Conservation (phyloP, 1,140 invertebrate genomes). For the Lysiphlebus fabarum region DNA sequence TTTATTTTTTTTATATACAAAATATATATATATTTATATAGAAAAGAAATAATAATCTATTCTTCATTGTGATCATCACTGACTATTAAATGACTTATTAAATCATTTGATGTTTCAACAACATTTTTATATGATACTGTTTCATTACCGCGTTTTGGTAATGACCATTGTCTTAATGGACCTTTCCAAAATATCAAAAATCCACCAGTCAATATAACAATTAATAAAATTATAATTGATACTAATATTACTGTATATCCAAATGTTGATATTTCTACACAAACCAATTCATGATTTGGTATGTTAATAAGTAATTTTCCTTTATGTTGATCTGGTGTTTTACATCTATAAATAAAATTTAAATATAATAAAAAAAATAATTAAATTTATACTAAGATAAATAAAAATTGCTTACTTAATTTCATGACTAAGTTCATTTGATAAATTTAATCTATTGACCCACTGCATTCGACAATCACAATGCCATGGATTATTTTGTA, state of each 20-base stretch:
- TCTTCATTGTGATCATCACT: slow-evolving; percentile 41
- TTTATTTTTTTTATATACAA: slow-evolving; percentile 8
- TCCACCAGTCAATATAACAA: slow-evolving; percentile 28
- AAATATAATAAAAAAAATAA: background rate
- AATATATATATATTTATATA: too few species aligned
- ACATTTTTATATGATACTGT: slow-evolving; percentile 51
- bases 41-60: slow-evolving; percentile 31
- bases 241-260: slow-evolving; percentile 40
- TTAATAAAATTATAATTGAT: slow-evolving; percentile 34
- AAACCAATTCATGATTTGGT: slow-evolving; percentile 40
- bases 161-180: slow-evolving; percentile 40
- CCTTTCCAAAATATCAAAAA: slow-evolving; percentile 39
- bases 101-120: slow-evolving; percentile 46
- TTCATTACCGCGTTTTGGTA: slow-evolving; percentile 38
- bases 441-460: slow-evolving; percentile 38
- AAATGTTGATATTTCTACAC: slow-evolving; percentile 30
- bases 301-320: slow-evolving; percentile 37
- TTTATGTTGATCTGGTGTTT: slow-evolving; percentile 31
- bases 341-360: slow-evolving; percentile 37
- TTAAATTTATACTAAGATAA: background rate
- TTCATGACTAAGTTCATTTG: slow-evolving; percentile 35
- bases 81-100: slow-evolving; percentile 45
- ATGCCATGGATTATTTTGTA: slow-evolving; percentile 52
- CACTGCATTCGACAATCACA: slow-evolving; percentile 53
- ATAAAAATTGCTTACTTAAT: slow-evolving; percentile 41